Evolutionary conservation across 1,140 invertebrate genomes (phyloP).

Genomic region (Pseudomyrmex dendroicus): DNA sequence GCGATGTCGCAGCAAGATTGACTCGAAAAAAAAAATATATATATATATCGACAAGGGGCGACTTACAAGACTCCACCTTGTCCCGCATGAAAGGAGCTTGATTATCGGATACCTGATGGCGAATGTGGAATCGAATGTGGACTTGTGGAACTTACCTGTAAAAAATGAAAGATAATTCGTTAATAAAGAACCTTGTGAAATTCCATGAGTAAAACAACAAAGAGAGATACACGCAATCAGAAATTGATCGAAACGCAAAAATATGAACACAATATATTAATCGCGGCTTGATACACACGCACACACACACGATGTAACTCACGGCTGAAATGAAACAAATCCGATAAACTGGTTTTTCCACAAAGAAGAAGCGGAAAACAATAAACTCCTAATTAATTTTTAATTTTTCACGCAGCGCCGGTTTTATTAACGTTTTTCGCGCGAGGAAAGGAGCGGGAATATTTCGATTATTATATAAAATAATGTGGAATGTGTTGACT

Average conservation of each 20-base stretch:
- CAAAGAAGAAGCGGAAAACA: not conserved
- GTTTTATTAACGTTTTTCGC: not conserved
- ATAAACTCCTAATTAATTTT: no score
- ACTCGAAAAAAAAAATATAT: constrained; percentile 19
- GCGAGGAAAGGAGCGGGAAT: not conserved
- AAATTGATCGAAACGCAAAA: not conserved
- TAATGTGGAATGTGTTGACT: constrained; percentile 34
- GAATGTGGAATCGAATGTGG: not conserved
- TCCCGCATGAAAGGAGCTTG: constrained; percentile 12
- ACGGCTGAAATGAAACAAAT: no score
- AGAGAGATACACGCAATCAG: not conserved
- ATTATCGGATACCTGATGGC: constrained; percentile 8
- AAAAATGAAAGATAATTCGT: constrained; percentile 47
- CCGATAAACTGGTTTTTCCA: no score
- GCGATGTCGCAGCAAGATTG: constrained; percentile 14
- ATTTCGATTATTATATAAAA: constrained; percentile 11
- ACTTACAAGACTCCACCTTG: constrained; percentile 1
- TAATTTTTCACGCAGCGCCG: no score
- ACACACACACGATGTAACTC: no score
- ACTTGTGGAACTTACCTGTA: constrained; percentile 61
- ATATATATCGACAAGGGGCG: constrained; percentile 29
- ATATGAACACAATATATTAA: constrained; percentile 9
- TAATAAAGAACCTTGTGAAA: not conserved
- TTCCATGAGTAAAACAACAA: not conserved
- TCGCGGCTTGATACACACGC: no score